These are phyloP conservation scores for Stratiomys singularior DNA, from an alignment of 2,888 invertebrate genomes.

Conservation along the genomic window DNA sequence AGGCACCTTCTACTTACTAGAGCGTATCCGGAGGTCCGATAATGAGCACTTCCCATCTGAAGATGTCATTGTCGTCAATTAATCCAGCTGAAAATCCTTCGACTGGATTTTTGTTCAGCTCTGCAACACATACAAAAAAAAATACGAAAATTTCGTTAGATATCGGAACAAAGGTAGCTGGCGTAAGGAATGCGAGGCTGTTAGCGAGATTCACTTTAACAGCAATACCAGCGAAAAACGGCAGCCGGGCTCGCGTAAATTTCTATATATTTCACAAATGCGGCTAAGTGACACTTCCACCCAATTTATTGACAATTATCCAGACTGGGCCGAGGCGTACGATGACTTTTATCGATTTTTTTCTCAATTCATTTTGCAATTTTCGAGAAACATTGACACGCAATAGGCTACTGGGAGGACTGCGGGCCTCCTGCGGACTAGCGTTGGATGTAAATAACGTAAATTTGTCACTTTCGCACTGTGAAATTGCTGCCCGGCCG, in stretches of 20 bases:
- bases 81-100: constrained; percentile 99
- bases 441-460: background rate
- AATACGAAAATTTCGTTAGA: constrained; percentile 11
- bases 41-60: constrained; percentile 99
- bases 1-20: constrained; percentile 80
- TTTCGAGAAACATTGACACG: background rate
- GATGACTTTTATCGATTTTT: constrained; percentile 36
- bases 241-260: background rate
- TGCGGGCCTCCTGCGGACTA: background rate
- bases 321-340: constrained; percentile 6
- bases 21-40: constrained; percentile 99
- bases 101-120: constrained; percentile 98
- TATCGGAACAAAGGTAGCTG: background rate
- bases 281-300: background rate
- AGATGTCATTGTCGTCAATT: constrained; percentile 99
- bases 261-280: background rate
- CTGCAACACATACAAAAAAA: constrained; percentile 70
- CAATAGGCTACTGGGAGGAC: background rate
- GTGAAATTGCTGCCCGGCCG: background rate
- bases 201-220: background rate
- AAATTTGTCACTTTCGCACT: too few species aligned
- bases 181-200: background rate
- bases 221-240: background rate
- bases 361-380: constrained; percentile 4
- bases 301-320: constrained; percentile 7